These are phyloP conservation scores for Lutraria rhynchaena DNA, from an alignment of 1,140 invertebrate genomes.

Conservation along the genomic window DNA sequence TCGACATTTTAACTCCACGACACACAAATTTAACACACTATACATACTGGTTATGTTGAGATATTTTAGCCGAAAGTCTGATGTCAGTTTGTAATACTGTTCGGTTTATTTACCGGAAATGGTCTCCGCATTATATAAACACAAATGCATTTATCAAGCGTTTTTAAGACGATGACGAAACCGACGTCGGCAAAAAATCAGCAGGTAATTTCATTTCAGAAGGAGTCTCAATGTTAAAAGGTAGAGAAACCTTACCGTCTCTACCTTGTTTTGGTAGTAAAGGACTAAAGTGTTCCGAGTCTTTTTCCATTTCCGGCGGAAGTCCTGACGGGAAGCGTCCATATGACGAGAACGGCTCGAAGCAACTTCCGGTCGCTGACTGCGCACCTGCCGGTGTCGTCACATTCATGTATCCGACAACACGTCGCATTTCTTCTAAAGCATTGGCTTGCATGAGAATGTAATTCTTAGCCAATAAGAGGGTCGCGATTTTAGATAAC, in stretches of 20 bases:
- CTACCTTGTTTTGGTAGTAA: neutral
- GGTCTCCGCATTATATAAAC: too few relatives aligned
- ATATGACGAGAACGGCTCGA: constrained; percentile 69
- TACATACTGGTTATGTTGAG: too few relatives aligned
- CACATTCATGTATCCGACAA: constrained; percentile 72
- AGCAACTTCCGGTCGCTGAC: constrained; percentile 41
- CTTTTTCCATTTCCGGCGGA: constrained; percentile 38
- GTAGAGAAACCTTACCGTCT: neutral
- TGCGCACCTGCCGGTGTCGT: constrained; percentile 59
- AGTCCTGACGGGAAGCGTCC: constrained; percentile 53
- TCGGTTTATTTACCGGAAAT: too few relatives aligned
- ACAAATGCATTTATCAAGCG: too few relatives aligned
- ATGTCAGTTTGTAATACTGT: too few relatives aligned
- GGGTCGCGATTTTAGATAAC: constrained; percentile 98
- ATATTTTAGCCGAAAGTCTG: too few relatives aligned
- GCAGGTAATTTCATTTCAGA: constrained; percentile 16
- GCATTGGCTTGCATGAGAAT: constrained; percentile 95
- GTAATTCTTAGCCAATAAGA: constrained; percentile 98
- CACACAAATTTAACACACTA: too few relatives aligned
- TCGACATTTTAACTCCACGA: too few relatives aligned
- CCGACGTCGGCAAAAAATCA: constrained; percentile 22
- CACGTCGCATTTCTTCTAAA: constrained; percentile 80
- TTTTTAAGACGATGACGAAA: constrained; percentile 25
- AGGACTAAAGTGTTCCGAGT: constrained; percentile 9
- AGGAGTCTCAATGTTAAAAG: neutral